Evolutionary conservation across 1,140 invertebrate genomes (phyloP).

Genomic region (Meloidogyne exigua): DNA sequence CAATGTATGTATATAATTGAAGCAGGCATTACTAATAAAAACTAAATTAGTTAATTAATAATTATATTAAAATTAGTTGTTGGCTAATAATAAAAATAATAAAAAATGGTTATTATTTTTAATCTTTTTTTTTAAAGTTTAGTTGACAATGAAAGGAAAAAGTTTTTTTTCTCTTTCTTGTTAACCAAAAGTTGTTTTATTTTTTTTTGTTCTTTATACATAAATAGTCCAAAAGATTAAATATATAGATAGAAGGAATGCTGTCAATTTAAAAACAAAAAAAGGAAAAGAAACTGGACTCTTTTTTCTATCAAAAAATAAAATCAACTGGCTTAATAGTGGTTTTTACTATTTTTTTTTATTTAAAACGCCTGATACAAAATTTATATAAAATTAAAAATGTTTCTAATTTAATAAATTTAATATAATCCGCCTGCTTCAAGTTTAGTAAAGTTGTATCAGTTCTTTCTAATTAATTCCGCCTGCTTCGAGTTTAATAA

Average conservation of each 20-base stretch:
- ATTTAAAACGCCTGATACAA: background rate
- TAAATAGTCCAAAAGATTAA: constrained; percentile 5
- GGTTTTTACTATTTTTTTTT: background rate
- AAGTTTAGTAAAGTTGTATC: too few species aligned
- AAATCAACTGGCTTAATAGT: background rate
- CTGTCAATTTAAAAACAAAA: background rate
- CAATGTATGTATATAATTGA: too few species aligned
- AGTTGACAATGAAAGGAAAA: background rate
- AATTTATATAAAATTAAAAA: background rate
- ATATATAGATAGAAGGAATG: background rate
- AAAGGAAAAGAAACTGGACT: background rate
- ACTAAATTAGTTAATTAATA: too few species aligned
- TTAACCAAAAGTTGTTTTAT: background rate
- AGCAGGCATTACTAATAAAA: too few species aligned
- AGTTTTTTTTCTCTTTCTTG: background rate
- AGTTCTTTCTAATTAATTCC: too few species aligned
- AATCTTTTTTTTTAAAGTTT: too few species aligned
- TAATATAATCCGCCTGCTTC: too few species aligned
- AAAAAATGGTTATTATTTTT: too few species aligned
- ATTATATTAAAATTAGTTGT: too few species aligned
- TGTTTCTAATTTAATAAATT: too few species aligned
- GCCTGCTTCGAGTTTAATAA: too few species aligned
- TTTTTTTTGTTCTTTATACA: background rate
- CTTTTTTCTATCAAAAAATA: background rate
- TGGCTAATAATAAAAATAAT: too few species aligned